Conservation (phyloP, 2,888 invertebrate genomes). For the Gymnocheta viridis region DNA sequence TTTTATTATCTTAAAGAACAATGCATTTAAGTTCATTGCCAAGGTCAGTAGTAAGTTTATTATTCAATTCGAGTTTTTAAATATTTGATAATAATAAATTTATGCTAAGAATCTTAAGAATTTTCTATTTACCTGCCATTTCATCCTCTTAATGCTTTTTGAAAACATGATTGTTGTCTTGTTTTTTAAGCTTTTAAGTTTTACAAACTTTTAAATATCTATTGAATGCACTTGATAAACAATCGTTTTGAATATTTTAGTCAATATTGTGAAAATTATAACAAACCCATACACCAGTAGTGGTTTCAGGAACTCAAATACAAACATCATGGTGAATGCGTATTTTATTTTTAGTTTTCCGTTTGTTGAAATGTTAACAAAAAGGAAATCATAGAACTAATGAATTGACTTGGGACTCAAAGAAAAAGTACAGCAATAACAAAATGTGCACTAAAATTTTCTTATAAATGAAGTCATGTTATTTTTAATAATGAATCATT, state of each 20-base stretch:
- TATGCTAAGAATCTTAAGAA: not conserved
- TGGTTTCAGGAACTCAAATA: slow-evolving; percentile 71
- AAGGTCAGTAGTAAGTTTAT: not conserved
- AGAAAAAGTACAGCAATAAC: not conserved
- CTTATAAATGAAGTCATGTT: slow-evolving; percentile 43
- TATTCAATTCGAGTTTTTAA: not conserved
- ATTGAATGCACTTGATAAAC: slow-evolving; percentile 72
- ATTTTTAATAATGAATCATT: slow-evolving; percentile 37
- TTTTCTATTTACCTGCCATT: slow-evolving; percentile 52
- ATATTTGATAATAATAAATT: not conserved
- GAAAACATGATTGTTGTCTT: slow-evolving; percentile 35
- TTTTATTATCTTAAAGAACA: not conserved
- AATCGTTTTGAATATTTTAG: slow-evolving; percentile 69
- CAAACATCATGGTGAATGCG: slow-evolving; percentile 69
- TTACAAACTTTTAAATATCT: slow-evolving; percentile 43
- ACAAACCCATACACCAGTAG: slow-evolving; percentile 73
- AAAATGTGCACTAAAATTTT: slow-evolving; percentile 22
- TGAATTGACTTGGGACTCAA: not conserved
- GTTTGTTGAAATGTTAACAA: not conserved
- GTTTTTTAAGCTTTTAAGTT: not conserved
- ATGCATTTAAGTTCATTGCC: not conserved
- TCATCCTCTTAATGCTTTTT: slow-evolving; percentile 58
- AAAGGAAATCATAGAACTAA: not conserved
- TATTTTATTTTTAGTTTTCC: not conserved
- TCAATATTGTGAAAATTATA: slow-evolving; percentile 71